Percentiles rank a stretch among this genome's conserved stretches.
phyloP scores from a whole-genome alignment of 2,888 invertebrate genomes.

The Ochropleura plecta region DNA sequence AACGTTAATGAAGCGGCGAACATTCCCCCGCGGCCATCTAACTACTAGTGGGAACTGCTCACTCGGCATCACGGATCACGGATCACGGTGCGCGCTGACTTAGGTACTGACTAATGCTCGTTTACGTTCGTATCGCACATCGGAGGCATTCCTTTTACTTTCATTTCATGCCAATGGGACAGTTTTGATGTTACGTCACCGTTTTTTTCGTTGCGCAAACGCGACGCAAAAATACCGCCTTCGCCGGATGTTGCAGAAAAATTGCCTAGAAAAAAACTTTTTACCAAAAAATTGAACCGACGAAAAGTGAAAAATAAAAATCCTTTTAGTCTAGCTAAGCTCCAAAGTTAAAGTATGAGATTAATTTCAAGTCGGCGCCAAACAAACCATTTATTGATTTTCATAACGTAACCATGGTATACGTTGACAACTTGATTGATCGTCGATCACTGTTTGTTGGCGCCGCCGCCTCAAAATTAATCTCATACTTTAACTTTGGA shows the following conservation, averaged over 20 bases:
- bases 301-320: too few relatives aligned
- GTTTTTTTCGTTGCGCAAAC: background rate
- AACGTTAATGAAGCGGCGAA: conserved; percentile 11
- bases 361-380: too few relatives aligned
- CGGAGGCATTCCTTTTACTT: conserved; percentile 41
- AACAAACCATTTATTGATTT: too few relatives aligned
- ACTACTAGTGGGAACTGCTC: background rate
- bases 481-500: too few relatives aligned
- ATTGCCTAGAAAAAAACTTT: background rate
- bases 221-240: background rate
- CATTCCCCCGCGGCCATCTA: conserved; percentile 2
- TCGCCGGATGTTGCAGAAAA: background rate
- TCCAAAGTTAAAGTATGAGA: too few relatives aligned
- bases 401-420: too few relatives aligned
- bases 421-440: too few relatives aligned
- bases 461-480: too few relatives aligned
- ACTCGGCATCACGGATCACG: background rate
- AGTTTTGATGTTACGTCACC: conserved; percentile 1
- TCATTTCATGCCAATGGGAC: conserved; percentile 18
- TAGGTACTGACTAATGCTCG: background rate
- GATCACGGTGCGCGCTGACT: background rate
- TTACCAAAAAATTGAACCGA: too few relatives aligned
- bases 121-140: background rate
- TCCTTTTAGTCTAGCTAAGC: too few relatives aligned
- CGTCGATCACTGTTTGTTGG: too few relatives aligned